Base-by-base conservation (phyloP, 2,888 invertebrate species). In the Tenthredo mesomela region DNA sequence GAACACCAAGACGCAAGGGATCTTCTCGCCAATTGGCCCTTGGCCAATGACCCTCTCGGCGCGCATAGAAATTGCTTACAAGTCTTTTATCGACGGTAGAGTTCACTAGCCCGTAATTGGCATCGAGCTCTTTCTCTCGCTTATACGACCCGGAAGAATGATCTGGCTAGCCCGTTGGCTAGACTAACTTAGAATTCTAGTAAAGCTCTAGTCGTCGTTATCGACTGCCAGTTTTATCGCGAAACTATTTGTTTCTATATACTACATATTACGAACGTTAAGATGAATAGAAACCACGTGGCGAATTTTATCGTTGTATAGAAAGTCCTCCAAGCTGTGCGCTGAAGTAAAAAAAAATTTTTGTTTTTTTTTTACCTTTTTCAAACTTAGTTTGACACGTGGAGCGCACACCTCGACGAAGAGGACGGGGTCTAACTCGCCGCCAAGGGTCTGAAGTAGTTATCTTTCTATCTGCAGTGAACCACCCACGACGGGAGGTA, bases 401-500 rank as follows among this genome's bases (percentile, higher is more conserved):
- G 82, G 82, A 18, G 82, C 43, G 47, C 82, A 82, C 82, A 67
- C 82, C 67, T 82, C 67, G 80, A 61, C 80, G 33, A 21, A 37
- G 10, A 29, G 29, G 82, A 47, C 29, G 29, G 61, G 61, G 61
- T 54, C 33, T 40, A 61, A 80, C 33, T 61, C 61, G 80, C 80
- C 80, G 80, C 58, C 78, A 80, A 80, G 58, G 58, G 80, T 15
- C 61, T 33, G 77, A 77, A 77, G 77, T 54, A 21, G 80, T 80
- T 80, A 70, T 82, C 82, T 82, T 70, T 82, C 82, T 67, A 82
- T 82, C 82, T 43, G 54, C 43, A 50, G 86, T 90, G 87, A 85
- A 88, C 91, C 91, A 89, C 90, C 90, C 89, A 91, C 85, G 86
- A 86, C 58, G 85, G 86, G 86, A 73, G 61, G 82, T 37, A 47